Evolutionary conservation across 2,888 invertebrate species (phyloP).

Genomic region (Imbricaverruca yamaguchii): DNA sequence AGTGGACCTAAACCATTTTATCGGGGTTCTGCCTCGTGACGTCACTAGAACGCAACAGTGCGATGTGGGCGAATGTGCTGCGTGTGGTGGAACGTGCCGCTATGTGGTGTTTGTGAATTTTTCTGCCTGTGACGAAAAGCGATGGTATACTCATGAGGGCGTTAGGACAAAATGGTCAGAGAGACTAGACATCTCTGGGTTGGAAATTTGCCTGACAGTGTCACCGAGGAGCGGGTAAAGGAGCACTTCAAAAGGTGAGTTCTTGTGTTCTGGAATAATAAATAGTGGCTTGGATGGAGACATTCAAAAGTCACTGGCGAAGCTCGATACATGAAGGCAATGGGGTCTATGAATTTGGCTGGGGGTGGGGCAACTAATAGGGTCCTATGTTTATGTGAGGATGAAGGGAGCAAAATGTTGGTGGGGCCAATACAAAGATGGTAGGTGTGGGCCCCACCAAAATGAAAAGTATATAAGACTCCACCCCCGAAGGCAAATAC

Average conservation of each 20-base stretch:
- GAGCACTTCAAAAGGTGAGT: constrained; percentile 94
- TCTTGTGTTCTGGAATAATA: constrained; percentile 32
- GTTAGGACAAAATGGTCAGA: constrained; percentile 96
- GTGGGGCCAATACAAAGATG: no score
- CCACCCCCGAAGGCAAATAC: no score
- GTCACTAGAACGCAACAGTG: constrained; percentile 22
- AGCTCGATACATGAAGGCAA: no score
- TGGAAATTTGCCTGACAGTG: constrained; percentile 99
- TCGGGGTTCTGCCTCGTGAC: not conserved
- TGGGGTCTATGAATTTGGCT: no score
- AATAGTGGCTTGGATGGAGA: no score
- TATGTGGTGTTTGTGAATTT: constrained; percentile 23
- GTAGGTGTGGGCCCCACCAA: no score
- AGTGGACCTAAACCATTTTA: not conserved
- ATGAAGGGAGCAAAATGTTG: no score
- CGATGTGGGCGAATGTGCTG: constrained; percentile 15
- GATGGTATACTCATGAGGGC: constrained; percentile 33
- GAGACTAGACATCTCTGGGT: constrained; percentile 99
- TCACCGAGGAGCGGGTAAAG: constrained; percentile 93
- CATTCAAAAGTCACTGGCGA: no score
- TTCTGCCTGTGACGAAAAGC: constrained; percentile 14
- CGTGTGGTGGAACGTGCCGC: constrained; percentile 3
- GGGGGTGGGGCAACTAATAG: no score
- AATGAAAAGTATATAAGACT: no score
- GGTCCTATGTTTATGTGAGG: no score